phyloP scores from a whole-genome alignment of 2,888 invertebrate species.

The Agriopis marginaria region DNA sequence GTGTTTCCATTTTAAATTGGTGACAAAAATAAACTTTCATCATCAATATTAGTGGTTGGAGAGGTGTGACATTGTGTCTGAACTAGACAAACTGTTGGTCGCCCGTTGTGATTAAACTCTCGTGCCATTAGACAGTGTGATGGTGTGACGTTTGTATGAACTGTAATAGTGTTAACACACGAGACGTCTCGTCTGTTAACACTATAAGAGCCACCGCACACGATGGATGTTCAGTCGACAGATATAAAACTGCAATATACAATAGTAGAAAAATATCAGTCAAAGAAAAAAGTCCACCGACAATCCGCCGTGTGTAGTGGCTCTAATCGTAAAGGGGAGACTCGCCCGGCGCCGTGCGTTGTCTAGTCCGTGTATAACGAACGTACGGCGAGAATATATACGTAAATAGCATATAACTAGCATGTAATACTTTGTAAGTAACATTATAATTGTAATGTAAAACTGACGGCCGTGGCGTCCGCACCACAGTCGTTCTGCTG shows the following conservation, averaged over 20 bases:
- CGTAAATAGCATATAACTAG: conserved; percentile 78
- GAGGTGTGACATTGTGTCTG: background rate
- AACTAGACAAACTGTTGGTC: background rate
- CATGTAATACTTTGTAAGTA: conserved; percentile 10
- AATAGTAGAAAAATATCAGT: no score
- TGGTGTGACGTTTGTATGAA: conserved; percentile 34
- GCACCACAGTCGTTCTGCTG: conserved; percentile 32
- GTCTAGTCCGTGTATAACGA: conserved; percentile 72
- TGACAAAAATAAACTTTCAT: background rate
- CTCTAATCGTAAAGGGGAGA: background rate
- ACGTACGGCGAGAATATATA: conserved; percentile 74
- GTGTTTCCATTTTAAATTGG: background rate
- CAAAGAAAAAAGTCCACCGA: no score
- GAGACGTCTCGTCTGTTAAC: no score
- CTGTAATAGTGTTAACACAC: no score
- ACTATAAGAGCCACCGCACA: conserved; percentile 28
- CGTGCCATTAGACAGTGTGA: conserved; percentile 47
- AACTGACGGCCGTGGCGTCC: conserved; percentile 53
- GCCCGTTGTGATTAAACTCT: conserved; percentile 36
- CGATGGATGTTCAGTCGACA: background rate
- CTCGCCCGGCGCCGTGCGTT: conserved; percentile 59
- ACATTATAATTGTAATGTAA: conserved; percentile 33
- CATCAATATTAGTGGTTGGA: background rate
- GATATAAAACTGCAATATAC: background rate
- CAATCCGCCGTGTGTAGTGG: background rate